Evolutionary conservation across 2,113 vertebrate species (phyloP), one percentile per base, ranked within the genome.

Genomic region (Hylia prasina): DNA sequence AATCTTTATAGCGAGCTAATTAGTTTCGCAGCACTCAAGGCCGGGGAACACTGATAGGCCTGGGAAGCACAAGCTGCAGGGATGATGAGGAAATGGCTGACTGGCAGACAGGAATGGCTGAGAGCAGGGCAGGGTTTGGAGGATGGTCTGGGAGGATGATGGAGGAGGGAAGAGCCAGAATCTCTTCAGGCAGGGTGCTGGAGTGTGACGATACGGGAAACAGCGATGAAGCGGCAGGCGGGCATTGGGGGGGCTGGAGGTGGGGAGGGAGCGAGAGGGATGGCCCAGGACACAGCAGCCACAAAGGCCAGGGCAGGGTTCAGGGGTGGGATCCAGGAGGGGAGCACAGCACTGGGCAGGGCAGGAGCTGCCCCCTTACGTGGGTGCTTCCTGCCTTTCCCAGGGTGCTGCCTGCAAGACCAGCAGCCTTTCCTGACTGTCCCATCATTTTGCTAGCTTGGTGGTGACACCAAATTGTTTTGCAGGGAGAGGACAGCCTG

Each of bases 21-120:
- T 97, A 96, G 91, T 93, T 96, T 91, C 1, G 9, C 64, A 86
- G 90, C 82, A 93, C 83, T 92, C 84, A 60, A 76, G 93, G 84
- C 94, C 92, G 94, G 91, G 79, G 71, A 97, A 90, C 93, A 64
- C 91, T 86, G 82, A 89, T 92, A 95, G 94, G 85, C 91, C 93
- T 65, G 71, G 87, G 79, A 94, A 92, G 82, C 90, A 79, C 53
- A 45, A 64, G 72, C 82, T 82, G 81, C 75, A 83, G 56, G 54
- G 48, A 61, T 4, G 7, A 89, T 60, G 80, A 82, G 65, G 68
- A 86, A 44, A 56, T 56, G 82, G 69, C 40, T 53, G 78, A 48
- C 63, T 89, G 82, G 86, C 71, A 82, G 73, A 58, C 0, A 0
- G 61, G 50, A 73, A 82, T 13, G 61, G 50, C 66, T 69, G 40